phyloP scores from a whole-genome alignment of 2,113 vertebrate genomes.

The Tenebrosternarchus preto region DNA sequence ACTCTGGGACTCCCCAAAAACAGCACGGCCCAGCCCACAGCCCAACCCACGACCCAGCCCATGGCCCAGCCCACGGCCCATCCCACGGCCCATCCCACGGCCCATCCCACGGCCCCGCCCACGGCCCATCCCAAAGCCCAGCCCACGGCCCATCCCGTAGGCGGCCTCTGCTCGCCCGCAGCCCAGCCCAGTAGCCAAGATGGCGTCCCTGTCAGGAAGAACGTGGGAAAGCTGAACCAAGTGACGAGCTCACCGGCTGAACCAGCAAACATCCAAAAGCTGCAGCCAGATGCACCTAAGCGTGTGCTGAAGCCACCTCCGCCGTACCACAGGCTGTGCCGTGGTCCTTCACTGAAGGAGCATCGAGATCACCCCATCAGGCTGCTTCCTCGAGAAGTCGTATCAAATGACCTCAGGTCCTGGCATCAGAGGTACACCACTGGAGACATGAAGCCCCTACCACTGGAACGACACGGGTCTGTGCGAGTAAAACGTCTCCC shows the following conservation, averaged over 20 bases:
- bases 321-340: slow-evolving; percentile 74
- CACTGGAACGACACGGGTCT: slow-evolving; percentile 72
- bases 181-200: slow-evolving; percentile 20
- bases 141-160: not conserved
- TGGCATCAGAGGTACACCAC: slow-evolving; percentile 83
- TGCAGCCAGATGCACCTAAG: slow-evolving; percentile 58
- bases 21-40: slow-evolving; percentile 11
- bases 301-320: slow-evolving; percentile 71
- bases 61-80: not conserved
- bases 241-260: slow-evolving; percentile 54
- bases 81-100: not conserved
- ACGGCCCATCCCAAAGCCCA: slow-evolving; percentile 26
- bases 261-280: slow-evolving; percentile 47
- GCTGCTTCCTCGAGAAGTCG: slow-evolving; percentile 73
- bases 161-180: no score
- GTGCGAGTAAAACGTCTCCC: slow-evolving; percentile 66
- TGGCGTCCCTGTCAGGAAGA: slow-evolving; percentile 50
- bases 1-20: slow-evolving; percentile 26
- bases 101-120: not conserved
- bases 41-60: slow-evolving; percentile 4
- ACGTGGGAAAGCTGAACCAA: slow-evolving; percentile 65
- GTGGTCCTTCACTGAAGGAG: slow-evolving; percentile 82
- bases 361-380: slow-evolving; percentile 70
- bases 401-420: slow-evolving; percentile 82
- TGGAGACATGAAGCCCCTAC: slow-evolving; percentile 64